Base-by-base conservation (phyloP, 1,140 invertebrate genomes). In the Papilio machaon region DNA sequence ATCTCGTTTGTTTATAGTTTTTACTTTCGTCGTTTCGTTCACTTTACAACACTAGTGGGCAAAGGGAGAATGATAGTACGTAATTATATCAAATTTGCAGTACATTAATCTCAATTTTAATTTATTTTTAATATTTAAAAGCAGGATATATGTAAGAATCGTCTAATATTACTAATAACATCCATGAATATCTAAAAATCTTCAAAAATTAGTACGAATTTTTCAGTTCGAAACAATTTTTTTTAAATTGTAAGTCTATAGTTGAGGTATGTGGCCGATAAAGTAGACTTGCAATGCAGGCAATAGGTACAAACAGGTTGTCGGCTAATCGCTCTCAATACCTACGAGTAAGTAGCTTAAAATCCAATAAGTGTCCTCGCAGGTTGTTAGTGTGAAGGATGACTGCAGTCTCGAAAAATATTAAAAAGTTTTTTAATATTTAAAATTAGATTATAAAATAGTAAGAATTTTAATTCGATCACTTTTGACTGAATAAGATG, bases 321-420 rank as follows among this genome's bases (percentile, higher is more conserved):
- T 38, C 64, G 64, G 5, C 11, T 70, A 70, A 70, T 70, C 30
- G 64, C 13, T 70, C 64, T 70, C 64, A 70, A 70, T 70, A 70
- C 64, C 17, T 58, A n/a, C 6, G 54, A 58, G 11, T 70, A 70
- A 70, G 60, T 67, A 70, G 30, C 23, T 70, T 38, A 17, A 38
- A 70, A 70, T 70, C 64, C 23, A 58, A 58, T 58, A 58, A 58
- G 54, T n/a, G 54, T 35, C 11, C 30, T 15, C 10, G 64, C 13
- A 15, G 23, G 9, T 2, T 19, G 11, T 64, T 35, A 15, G 13
- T 54, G 52, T 11, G 10, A 4, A 7, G 60, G 4, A 3, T 17
- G 64, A 67, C 11, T 35, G 64, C 30, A 67, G 3, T 67, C 9
- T 67, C 11, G 60, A 64, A 64, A 64, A 64, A 30, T 60, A n/a